Evolutionary conservation across 1,140 invertebrate species (phyloP).

Genomic region (Drosophila auraria): DNA sequence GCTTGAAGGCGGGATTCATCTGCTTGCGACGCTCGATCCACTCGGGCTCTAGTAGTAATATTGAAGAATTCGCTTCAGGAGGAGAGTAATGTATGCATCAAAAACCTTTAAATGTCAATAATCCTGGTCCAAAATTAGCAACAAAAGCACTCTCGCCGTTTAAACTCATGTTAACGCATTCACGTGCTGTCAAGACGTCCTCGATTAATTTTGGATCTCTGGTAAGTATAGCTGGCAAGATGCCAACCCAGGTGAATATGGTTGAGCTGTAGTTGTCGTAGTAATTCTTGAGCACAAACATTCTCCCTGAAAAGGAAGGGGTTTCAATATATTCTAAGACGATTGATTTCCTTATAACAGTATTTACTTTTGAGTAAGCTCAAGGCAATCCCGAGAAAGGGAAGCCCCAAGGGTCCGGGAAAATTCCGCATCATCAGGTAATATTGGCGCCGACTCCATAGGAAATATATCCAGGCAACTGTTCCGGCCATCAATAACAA

Average conservation of each 20-base stretch:
- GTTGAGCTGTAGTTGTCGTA: constrained; percentile 45
- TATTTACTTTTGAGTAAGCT: constrained; percentile 24
- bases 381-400: constrained; percentile 45
- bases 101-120: constrained; percentile 51
- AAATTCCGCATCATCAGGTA: constrained; percentile 62
- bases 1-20: constrained; percentile 57
- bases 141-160: constrained; percentile 1
- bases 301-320: neutral
- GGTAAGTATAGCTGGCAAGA: constrained; percentile 37
- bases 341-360: accelerated
- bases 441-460: constrained; percentile 69
- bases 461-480: constrained; percentile 54
- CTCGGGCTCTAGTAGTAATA: constrained; percentile 22
- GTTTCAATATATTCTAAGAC: neutral
- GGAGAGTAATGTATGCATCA: neutral
- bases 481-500: constrained; percentile 11
- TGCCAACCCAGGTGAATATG: constrained; percentile 54
- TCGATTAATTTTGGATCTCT: constrained; percentile 49
- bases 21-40: constrained; percentile 61
- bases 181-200: constrained; percentile 54
- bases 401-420: constrained; percentile 57
- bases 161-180: constrained; percentile 42
- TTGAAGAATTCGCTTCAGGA: neutral
- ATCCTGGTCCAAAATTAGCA: constrained; percentile 36
- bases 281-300: neutral